Evolutionary conservation across 2,888 invertebrate genomes (phyloP).

Genomic region (Halocaridina rubra): DNA sequence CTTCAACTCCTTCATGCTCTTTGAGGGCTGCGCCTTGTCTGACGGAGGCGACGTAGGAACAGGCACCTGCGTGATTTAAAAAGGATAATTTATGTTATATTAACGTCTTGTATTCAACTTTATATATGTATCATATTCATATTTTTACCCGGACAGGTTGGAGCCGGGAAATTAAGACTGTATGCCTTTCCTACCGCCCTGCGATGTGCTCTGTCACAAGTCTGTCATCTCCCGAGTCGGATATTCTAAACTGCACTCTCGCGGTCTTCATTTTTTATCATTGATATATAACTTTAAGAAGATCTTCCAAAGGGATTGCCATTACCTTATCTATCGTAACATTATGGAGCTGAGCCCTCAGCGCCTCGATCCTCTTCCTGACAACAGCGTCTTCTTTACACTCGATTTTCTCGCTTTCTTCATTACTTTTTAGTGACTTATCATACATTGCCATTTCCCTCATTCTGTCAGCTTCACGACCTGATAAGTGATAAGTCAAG

Average conservation of each 20-base stretch:
- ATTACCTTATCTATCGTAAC: conserved; percentile 10
- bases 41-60: neutral
- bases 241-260: too few relatives aligned
- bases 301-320: too few relatives aligned
- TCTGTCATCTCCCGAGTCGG: too few relatives aligned
- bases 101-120: too few relatives aligned
- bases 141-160: too few relatives aligned
- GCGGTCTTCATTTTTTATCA: too few relatives aligned
- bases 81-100: neutral
- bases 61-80: neutral
- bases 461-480: neutral
- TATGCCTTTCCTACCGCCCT: too few relatives aligned
- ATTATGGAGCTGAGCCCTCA: conserved; percentile 35
- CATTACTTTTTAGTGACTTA: neutral
- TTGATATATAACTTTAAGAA: too few relatives aligned
- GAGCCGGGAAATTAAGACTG: too few relatives aligned
- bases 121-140: too few relatives aligned
- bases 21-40: neutral
- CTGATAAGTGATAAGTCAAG: neutral
- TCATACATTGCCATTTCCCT: conserved; percentile 3
- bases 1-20: neutral
- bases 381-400: conserved; percentile 17
- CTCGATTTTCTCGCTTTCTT: neutral
- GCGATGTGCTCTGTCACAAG: too few relatives aligned
- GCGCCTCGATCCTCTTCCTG: conserved; percentile 29